These are phyloP conservation scores for Perodicticus potto DNA, from an alignment of 2,797 vertebrate species.

Conservation along the genomic window DNA sequence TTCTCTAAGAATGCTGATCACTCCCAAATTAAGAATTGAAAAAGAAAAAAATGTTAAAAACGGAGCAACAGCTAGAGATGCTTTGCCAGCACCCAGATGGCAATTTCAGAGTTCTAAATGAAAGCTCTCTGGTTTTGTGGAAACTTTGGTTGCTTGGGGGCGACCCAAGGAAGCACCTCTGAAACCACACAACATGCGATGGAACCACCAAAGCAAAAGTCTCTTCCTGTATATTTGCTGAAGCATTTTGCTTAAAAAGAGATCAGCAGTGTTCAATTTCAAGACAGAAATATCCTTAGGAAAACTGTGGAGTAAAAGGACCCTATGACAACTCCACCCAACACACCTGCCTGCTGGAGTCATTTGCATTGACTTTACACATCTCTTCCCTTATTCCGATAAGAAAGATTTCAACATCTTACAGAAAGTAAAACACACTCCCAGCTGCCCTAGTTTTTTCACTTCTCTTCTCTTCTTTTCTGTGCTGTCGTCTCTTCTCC, in stretches of 20 bases:
- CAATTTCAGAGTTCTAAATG: background rate
- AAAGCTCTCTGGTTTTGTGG: slow-evolving; percentile 34
- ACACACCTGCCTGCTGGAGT: rapidly evolving
- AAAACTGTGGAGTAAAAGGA: background rate
- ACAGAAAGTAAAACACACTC: background rate
- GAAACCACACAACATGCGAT: slow-evolving; percentile 52
- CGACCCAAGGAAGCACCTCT: slow-evolving; percentile 62
- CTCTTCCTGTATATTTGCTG: slow-evolving; percentile 43
- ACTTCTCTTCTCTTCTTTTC: too few species aligned
- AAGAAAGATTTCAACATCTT: background rate
- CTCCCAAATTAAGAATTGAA: background rate
- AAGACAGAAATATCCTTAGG: background rate
- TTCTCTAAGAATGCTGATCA: background rate
- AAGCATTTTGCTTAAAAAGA: background rate
- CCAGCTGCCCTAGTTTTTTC: background rate
- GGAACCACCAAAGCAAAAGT: background rate
- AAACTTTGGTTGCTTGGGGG: slow-evolving; percentile 15
- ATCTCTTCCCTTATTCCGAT: background rate
- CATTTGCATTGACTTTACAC: background rate
- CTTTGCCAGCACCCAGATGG: background rate
- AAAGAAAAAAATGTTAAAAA: too few species aligned
- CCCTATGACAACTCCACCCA: background rate
- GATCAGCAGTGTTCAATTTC: background rate
- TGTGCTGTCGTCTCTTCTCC: too few species aligned
- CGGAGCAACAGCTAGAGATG: rapidly evolving